Evolutionary conservation across 2,113 vertebrate genomes (phyloP).

Genomic region (Piaya cayana): DNA sequence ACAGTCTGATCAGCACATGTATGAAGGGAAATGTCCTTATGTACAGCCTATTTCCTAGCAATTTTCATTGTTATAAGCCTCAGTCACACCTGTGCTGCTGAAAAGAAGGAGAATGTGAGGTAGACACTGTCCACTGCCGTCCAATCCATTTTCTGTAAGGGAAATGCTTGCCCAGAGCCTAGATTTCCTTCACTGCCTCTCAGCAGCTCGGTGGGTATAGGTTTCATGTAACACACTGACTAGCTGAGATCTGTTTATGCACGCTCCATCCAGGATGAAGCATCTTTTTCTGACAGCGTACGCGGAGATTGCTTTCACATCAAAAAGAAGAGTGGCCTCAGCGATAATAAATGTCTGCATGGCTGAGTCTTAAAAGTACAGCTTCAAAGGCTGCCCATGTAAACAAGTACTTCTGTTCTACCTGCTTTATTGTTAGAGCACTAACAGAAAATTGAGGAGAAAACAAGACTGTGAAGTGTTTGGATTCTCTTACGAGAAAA

Average conservation of each 20-base stretch:
- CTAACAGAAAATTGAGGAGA: not conserved
- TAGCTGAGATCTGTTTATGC: not conserved
- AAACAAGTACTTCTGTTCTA: not conserved
- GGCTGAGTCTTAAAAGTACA: not conserved
- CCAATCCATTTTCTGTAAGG: not conserved
- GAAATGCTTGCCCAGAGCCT: not conserved
- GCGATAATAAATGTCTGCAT: not conserved
- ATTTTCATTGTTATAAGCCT: not conserved
- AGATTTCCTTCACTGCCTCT: not conserved
- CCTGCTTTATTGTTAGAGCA: not conserved
- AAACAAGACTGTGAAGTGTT: not conserved
- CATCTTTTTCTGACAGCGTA: not conserved
- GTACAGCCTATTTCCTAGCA: not conserved
- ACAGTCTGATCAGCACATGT: not conserved
- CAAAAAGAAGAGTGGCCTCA: not conserved
- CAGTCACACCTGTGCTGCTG: not conserved
- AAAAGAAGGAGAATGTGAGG: not conserved
- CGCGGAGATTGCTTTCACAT: not conserved
- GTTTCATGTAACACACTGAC: not conserved
- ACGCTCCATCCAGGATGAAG: not conserved
- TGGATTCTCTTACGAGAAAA: not conserved
- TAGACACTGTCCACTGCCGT: accelerated
- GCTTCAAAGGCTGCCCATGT: not conserved
- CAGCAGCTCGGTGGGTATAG: not conserved
- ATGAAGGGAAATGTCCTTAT: not conserved